These are phyloP conservation scores for Melanerpes aurifrons DNA, from an alignment of 2,113 vertebrate genomes.

Conservation along the genomic window DNA sequence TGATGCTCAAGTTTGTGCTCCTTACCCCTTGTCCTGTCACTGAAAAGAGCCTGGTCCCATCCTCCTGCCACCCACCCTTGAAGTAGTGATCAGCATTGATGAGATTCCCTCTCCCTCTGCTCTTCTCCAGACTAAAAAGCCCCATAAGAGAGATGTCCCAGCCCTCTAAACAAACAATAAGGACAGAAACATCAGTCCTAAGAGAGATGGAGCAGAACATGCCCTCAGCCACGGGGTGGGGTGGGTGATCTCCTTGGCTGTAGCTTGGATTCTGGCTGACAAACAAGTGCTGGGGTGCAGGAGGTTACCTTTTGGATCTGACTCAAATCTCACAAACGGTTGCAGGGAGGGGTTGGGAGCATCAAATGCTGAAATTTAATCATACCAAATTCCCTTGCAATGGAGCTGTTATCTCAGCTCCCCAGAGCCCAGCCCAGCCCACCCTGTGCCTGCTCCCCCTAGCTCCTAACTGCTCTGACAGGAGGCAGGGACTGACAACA, in stretches of 20 bases:
- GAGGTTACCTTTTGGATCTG: constrained; percentile 24
- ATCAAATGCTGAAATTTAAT: constrained; percentile 61
- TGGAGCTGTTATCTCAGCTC: constrained; percentile 45
- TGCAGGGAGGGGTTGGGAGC: constrained; percentile 15
- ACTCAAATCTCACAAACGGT: constrained; percentile 15
- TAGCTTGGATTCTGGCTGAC: neutral
- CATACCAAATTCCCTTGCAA: constrained; percentile 43
- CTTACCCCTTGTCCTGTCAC: no score
- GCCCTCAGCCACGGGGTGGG: neutral
- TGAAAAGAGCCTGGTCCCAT: no score
- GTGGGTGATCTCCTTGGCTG: neutral
- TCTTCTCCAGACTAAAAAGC: no score
- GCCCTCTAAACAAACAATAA: neutral
- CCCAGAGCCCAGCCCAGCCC: constrained; percentile 54
- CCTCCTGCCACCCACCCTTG: no score
- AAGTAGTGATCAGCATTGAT: no score
- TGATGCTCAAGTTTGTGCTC: no score
- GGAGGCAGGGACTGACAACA: neutral
- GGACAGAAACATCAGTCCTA: neutral
- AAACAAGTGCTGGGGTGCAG: neutral
- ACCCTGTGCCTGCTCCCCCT: neutral
- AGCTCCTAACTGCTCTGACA: neutral
- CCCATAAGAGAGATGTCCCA: no score
- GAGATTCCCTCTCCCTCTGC: no score
- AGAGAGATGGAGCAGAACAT: neutral